Conservation (phyloP, 2,797 vertebrate genomes). For the Darevskia mixta region DNA sequence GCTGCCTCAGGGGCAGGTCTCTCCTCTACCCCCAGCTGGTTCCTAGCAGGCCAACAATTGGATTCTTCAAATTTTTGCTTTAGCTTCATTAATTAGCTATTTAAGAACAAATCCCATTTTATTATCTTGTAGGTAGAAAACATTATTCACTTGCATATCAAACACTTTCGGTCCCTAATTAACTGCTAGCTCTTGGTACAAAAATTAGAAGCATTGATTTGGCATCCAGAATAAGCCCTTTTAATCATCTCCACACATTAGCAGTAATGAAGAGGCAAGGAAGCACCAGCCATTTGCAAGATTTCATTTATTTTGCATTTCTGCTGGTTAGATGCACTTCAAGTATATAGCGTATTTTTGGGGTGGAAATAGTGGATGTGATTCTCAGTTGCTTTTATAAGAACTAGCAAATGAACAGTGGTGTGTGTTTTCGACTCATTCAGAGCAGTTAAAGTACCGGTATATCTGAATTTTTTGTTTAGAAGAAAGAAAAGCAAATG, state of each 20-base stretch:
- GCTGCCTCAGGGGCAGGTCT: not conserved
- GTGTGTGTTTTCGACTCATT: constrained; percentile 14
- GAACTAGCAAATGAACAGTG: not conserved
- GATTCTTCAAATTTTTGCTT: fast-evolving
- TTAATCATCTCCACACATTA: constrained; percentile 37
- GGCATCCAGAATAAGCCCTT: constrained; percentile 21
- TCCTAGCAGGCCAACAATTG: not conserved
- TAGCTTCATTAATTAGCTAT: constrained; percentile 57
- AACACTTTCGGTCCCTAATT: constrained; percentile 39
- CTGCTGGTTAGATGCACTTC: not conserved
- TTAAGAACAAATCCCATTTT: constrained; percentile 45
- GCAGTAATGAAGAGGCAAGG: constrained; percentile 10
- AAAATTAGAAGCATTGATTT: constrained; percentile 30
- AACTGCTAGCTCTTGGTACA: not conserved
- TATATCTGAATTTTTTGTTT: too few species aligned
- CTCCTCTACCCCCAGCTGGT: not conserved
- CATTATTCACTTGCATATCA: constrained; percentile 29
- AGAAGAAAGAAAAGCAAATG: too few species aligned
- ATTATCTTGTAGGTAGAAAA: constrained; percentile 36
- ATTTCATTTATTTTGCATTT: constrained; percentile 23
- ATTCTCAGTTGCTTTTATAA: not conserved
- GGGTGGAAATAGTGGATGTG: too few species aligned
- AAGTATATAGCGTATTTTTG: not conserved
- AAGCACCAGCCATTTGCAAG: not conserved
- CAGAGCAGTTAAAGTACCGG: not conserved